phyloP scores from a whole-genome alignment of 2,888 invertebrate species.

The Liposcelis brunnea region DNA sequence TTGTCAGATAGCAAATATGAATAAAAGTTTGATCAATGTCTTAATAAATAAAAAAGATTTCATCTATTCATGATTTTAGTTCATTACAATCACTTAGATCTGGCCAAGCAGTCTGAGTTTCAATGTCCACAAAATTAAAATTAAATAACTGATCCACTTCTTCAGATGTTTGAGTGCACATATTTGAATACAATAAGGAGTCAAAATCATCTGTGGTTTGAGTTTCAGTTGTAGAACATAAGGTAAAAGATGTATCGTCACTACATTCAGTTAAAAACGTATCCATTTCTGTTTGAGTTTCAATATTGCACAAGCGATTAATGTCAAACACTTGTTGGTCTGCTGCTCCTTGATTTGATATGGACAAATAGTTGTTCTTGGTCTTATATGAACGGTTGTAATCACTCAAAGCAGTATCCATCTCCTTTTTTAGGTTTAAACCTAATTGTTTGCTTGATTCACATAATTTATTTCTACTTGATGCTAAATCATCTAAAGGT shows the following conservation, averaged over 20 bases:
- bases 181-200: conserved; percentile 30
- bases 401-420: too few relatives aligned
- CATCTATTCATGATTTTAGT: too few relatives aligned
- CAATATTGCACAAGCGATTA: conserved; percentile 28
- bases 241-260: conserved; percentile 13
- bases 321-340: conserved; percentile 11
- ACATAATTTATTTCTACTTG: too few relatives aligned
- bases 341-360: too few relatives aligned
- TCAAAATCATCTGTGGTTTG: conserved; percentile 26
- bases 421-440: too few relatives aligned
- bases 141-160: conserved; percentile 29
- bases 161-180: conserved; percentile 36
- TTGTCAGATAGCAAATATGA: too few relatives aligned
- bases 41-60: too few relatives aligned
- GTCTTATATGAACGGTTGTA: too few relatives aligned
- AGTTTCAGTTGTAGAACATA: conserved; percentile 17
- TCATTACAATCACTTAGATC: conserved; percentile 4
- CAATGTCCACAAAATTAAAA: conserved; percentile 36
- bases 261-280: conserved; percentile 16
- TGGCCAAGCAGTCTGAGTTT: conserved; percentile 44
- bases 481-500: too few relatives aligned
- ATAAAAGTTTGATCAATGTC: too few relatives aligned
- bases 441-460: too few relatives aligned
- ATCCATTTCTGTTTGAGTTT: conserved; percentile 41
- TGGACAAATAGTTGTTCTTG: too few relatives aligned